Evolutionary conservation across 2,113 vertebrate species (phyloP).

Genomic region (Brachyhypopomus occidentalis): DNA sequence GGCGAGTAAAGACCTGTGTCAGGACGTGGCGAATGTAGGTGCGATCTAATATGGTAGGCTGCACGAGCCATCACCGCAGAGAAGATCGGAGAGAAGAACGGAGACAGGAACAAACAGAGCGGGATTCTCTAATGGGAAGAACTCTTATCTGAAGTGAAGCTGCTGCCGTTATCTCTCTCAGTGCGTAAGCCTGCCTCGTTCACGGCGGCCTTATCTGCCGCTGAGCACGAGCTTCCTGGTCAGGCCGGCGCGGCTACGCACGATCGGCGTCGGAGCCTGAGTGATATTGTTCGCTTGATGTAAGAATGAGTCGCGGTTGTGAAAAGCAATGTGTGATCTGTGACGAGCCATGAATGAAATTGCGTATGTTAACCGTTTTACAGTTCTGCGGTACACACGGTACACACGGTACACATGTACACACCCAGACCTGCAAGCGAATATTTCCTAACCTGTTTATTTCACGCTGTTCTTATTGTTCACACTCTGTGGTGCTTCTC

Average conservation of each 20-base stretch:
- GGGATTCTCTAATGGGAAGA: constrained; percentile 7
- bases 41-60: constrained; percentile 53
- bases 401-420: no score
- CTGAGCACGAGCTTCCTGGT: constrained; percentile 15
- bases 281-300: constrained; percentile 30
- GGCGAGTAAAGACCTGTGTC: constrained; percentile 54
- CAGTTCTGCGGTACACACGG: no score
- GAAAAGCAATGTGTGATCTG: not conserved
- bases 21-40: constrained; percentile 57
- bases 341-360: not conserved
- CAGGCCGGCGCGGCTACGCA: not conserved
- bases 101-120: not conserved
- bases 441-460: no score
- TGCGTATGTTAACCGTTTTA: no score
- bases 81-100: constrained; percentile 16
- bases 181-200: constrained; percentile 8
- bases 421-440: no score
- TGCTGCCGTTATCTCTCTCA: constrained; percentile 30
- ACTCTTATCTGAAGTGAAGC: constrained; percentile 23
- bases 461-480: no score
- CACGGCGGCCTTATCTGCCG: constrained; percentile 45
- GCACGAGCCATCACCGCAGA: constrained; percentile 40
- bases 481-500: no score
- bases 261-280: constrained; percentile 22
- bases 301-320: constrained; percentile 13